These are phyloP conservation scores for Manis javanica DNA, from an alignment of 2,797 vertebrate species.

Conservation along the genomic window DNA sequence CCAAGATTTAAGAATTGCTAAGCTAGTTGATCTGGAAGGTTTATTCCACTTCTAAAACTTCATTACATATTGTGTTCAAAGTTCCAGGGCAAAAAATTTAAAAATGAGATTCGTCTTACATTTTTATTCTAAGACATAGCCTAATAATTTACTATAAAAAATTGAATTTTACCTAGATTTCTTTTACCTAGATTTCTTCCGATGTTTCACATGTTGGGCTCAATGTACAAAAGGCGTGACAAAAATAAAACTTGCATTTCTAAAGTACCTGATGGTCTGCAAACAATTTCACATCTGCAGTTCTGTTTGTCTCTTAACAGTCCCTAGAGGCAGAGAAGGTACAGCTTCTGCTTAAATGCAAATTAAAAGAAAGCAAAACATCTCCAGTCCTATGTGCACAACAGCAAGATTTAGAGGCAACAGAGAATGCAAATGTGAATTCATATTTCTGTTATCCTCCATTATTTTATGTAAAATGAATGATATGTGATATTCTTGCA, in stretches of 20 bases:
- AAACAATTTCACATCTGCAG: not conserved
- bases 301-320: not conserved
- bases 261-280: not conserved
- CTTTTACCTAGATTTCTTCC: not conserved
- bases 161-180: not conserved
- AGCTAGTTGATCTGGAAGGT: not conserved
- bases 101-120: not conserved
- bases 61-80: not conserved
- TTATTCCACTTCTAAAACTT: not conserved
- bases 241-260: constrained; percentile 27
- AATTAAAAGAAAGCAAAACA: not conserved
- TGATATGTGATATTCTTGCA: not conserved
- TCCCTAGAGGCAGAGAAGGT: not conserved
- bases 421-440: not conserved
- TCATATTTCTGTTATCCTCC: too few relatives aligned
- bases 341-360: not conserved
- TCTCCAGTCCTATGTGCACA: not conserved
- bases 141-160: not conserved
- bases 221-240: not conserved
- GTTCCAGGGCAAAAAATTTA: not conserved
- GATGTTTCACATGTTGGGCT: not conserved
- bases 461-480: not conserved
- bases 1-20: not conserved
- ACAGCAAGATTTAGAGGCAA: not conserved
- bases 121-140: not conserved